Base-by-base conservation (phyloP, 2,113 vertebrate species). In the Ceyx margarethae region DNA sequence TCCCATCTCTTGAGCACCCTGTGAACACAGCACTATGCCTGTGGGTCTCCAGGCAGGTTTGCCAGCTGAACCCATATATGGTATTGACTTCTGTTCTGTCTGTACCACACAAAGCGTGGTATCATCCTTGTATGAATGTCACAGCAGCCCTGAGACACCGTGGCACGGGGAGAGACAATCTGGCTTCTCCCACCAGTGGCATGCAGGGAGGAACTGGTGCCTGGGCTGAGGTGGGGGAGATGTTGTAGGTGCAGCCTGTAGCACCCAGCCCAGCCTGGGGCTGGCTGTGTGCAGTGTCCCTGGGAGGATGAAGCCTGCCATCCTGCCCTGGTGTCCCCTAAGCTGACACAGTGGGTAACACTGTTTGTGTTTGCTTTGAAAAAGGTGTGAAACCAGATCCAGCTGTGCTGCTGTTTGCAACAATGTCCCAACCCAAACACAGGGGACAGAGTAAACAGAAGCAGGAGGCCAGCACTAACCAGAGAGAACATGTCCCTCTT, bases 271-370 rank as follows among this genome's bases (percentile, higher is more conserved):
- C 40, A 9, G 26, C 53, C n/a, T 4, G 8, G 17, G 29, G 15
- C 33, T 3, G 10, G 7, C 73, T 29, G 26, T 0, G 1, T 11
- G 11, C 26, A 2, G 48, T 0, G 0, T 9, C 43, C 6, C 1
- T 3, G 53, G 56, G 29, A 79, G n/a, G n/a, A 79, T 0, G 0
- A 13, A 15, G 8, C 23, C 65, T 65, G 35, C 19, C 31, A 1
- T 5, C 48, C 48, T 54, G 31, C 31, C 26, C 29, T 12, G 31
- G 33, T 89, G 57, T 28, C 15, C 48, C 48, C 5, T 21, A 51
- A 7, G 29, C 42, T 2, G 6, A 45, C 0, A 0, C 40, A 57
- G 94, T 1, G 13, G 67, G n/a, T 0, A 1, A 33, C 0, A 1
- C 20, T 65, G 14, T 53, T 48, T 81, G 54, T 79, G 82, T 87